Conservation (phyloP, 1,140 invertebrate species). For the Cydia amplana region DNA sequence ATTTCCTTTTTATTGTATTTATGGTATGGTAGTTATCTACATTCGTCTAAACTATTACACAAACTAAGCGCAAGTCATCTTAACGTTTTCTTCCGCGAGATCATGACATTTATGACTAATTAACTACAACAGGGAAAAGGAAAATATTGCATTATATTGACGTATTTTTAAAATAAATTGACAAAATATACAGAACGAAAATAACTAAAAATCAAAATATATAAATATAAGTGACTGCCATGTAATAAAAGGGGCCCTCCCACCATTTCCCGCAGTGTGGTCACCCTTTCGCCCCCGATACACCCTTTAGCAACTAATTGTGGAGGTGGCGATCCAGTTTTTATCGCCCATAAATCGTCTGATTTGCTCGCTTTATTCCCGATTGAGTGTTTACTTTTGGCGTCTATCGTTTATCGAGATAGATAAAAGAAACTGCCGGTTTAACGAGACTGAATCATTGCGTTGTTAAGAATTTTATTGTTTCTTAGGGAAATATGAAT, state of each 20-base stretch:
- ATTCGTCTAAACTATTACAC: not conserved
- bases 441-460: not conserved
- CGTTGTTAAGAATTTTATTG: not conserved
- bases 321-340: conserved; percentile 53
- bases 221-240: too few species aligned
- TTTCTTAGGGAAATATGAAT: conserved; percentile 23
- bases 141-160: not conserved
- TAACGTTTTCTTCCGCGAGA: not conserved
- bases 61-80: not conserved
- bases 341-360: conserved; percentile 21
- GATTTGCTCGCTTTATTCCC: not conserved
- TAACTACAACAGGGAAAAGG: not conserved
- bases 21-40: not conserved
- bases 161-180: not conserved
- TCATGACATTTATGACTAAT: not conserved
- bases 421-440: not conserved
- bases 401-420: conserved; percentile 34
- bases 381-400: conserved; percentile 10
- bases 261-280: conserved; percentile 36
- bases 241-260: not conserved
- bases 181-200: too few species aligned
- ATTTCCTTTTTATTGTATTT: too few species aligned
- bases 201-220: too few species aligned
- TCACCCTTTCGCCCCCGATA: conserved; percentile 50
- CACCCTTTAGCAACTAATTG: conserved; percentile 72